Evolutionary conservation across 1,140 invertebrate genomes (phyloP), one percentile per base, ranked within the genome.

Genomic region (Parapsyche elsis): DNA sequence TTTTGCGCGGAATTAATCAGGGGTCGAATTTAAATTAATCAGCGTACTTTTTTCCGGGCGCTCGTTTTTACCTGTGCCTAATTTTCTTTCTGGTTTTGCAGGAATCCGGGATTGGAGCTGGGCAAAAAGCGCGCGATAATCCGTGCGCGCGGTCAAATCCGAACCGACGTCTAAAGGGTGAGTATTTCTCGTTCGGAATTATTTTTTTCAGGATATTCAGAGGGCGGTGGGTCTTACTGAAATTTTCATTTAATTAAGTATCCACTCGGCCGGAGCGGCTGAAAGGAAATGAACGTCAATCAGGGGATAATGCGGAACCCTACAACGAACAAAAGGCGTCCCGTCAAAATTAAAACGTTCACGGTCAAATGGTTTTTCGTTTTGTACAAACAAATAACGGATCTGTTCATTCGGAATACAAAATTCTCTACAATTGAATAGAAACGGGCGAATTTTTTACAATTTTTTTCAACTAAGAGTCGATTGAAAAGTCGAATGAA

Each of bases 11-110:
- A 67, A 67, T 67, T 67, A 67, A 67, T 67, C 64, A 67, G 64
- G 24, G 64, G 23, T 67, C 64, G 64, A 67, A 67, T 67, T 67
- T 67, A 67, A 67, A 67, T 67, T 67, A 67, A 67, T 67, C 64
- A 24, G 21, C 24, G n/a, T 23, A 12, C 24, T 67, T 67, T 67
- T 67, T 67, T 23, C 49, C 49, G 1, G 49, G 4, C 10, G 16
- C 64, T 23, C 24, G 21, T 67, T 67, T 67, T 67, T 67, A 67
- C 24, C 21, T 67, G 64, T 16, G 49, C 16, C 49, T 53, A 53
- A 67, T 67, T 67, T 67, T 67, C 21, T 30, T 67, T 67, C 23
- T 67, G 19, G 9, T 24, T 67, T 67, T 67, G 21, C 23, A 24
- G n/a, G 21, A 67, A 67, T 67, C 24, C 24, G 64, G 9, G 24